phyloP scores from a whole-genome alignment of 2,797 vertebrate species.

The Gadopsis bispinosus region DNA sequence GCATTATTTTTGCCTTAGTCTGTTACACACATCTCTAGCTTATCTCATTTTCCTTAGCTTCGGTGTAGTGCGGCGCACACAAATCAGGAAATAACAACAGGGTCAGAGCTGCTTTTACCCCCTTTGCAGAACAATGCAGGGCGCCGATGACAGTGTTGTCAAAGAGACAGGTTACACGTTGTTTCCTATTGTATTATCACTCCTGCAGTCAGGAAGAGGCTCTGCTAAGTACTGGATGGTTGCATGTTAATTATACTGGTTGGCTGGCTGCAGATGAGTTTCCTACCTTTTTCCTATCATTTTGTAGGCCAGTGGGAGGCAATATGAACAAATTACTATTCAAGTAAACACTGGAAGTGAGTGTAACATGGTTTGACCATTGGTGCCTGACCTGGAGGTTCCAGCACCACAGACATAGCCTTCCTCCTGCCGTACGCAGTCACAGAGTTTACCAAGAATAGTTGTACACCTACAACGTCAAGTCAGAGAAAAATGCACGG shows the following conservation, averaged over 20 bases:
- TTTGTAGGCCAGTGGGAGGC: background rate
- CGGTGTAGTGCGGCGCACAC: constrained; percentile 36
- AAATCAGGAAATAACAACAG: constrained; percentile 59
- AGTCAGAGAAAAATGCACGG: background rate
- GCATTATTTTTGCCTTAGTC: constrained; percentile 29
- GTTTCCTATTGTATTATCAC: constrained; percentile 35
- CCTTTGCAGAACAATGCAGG: constrained; percentile 53
- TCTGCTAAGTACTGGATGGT: background rate
- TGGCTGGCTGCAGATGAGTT: background rate
- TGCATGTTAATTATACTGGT: background rate
- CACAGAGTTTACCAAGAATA: background rate
- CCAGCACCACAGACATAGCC: background rate
- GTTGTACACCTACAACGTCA: background rate
- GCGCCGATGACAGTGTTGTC: constrained; percentile 4
- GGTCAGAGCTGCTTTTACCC: constrained; percentile 32
- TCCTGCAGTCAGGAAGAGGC: constrained; percentile 20
- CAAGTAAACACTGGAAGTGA: background rate
- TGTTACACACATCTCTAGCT: constrained; percentile 34
- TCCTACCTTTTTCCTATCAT: background rate
- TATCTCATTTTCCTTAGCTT: constrained; percentile 26
- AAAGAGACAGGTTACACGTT: constrained; percentile 22
- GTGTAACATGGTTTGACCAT: background rate
- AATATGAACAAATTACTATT: background rate
- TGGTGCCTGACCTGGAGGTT: background rate
- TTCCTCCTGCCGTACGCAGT: background rate